Conservation (phyloP, 2,113 vertebrate genomes). For the Ginglymostoma cirratum region DNA sequence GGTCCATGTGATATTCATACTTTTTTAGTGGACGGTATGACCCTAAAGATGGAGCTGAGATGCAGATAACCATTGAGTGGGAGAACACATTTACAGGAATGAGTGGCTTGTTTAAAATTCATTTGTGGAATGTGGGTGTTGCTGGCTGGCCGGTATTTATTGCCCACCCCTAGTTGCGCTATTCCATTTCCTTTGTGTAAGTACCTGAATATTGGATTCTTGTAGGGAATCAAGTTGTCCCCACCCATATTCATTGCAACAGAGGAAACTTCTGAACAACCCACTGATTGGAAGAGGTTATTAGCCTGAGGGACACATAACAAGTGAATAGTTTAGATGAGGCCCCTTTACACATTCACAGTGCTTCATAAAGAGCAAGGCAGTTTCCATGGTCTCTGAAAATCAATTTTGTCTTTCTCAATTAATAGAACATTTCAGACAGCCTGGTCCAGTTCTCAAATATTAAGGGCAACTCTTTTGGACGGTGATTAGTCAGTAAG, state of each 20-base stretch:
- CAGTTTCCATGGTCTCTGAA: not conserved
- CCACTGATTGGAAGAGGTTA: not conserved
- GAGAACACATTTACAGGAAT: not conserved
- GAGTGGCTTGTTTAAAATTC: not conserved
- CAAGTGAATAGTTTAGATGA: not conserved
- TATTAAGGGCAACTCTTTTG: not conserved
- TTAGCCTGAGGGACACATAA: constrained; percentile 1
- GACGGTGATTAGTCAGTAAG: constrained; percentile 28
- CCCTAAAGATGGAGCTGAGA: not conserved
- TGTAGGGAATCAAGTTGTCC: not conserved
- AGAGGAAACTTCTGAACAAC: constrained; percentile 3
- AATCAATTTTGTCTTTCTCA: constrained; percentile 33
- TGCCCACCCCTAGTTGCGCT: too few species aligned
- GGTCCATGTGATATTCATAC: not conserved
- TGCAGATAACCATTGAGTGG: not conserved
- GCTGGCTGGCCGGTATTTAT: too few species aligned
- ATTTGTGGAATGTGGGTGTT: too few species aligned
- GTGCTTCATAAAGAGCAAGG: not conserved
- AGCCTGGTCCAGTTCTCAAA: constrained; percentile 11
- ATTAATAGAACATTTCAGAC: not conserved
- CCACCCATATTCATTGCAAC: not conserved
- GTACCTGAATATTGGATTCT: not conserved
- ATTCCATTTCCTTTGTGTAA: not conserved
- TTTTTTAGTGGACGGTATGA: not conserved
- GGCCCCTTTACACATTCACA: not conserved